A percentile compares a stretch with the other conserved stretches of the same genome.
Conservation (phyloP, 1,140 invertebrate genomes). For the Trichomalopsis sarcophagae region DNA sequence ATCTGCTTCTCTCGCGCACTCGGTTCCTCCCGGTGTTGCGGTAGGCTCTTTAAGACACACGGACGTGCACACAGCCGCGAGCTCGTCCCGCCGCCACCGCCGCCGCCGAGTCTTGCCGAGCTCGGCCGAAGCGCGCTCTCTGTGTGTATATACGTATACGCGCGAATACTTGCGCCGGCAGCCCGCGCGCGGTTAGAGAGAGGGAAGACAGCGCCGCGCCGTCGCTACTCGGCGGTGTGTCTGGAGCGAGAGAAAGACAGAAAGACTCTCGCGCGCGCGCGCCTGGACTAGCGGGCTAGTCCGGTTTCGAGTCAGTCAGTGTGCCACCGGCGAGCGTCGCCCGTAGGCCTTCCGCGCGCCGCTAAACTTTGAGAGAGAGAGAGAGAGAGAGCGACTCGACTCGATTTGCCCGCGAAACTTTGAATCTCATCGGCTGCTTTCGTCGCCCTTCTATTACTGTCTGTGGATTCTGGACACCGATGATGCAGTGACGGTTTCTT, state of each 20-base stretch:
- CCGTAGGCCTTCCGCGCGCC: constrained; percentile 59
- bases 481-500: neutral
- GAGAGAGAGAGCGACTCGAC: neutral
- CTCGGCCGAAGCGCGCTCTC: constrained; percentile 48
- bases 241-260: constrained; percentile 56
- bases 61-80: neutral
- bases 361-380: no score
- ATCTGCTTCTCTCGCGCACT: neutral
- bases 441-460: no score
- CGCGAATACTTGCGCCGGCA: constrained; percentile 36
- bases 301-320: constrained; percentile 74
- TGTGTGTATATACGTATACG: neutral
- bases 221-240: neutral
- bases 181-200: neutral
- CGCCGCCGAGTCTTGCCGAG: constrained; percentile 55
- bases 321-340: constrained; percentile 71
- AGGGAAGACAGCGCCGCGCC: constrained; percentile 28
- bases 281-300: constrained; percentile 72
- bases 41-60: constrained; percentile 43
- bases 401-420: neutral
- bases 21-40: constrained; percentile 17
- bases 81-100: constrained; percentile 9
- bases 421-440: constrained; percentile 4
- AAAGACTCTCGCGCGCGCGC: constrained; percentile 63
- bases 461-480: no score